phyloP scores from a whole-genome alignment of 2,797 vertebrate genomes.

The Poecilia picta region DNA sequence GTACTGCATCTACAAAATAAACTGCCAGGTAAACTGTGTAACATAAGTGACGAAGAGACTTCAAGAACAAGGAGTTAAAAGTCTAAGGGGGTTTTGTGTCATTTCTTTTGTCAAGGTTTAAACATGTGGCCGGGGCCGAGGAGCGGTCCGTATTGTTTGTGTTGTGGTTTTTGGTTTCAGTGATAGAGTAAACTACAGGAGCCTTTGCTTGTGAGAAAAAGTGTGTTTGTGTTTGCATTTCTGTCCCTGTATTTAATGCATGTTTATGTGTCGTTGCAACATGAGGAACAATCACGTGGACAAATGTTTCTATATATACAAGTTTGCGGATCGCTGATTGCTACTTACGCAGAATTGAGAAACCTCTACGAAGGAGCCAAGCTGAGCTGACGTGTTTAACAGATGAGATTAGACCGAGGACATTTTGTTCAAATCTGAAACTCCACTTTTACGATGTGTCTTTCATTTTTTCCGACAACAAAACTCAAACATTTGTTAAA shows the following conservation, averaged over 20 bases:
- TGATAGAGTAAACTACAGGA: constrained; percentile 72
- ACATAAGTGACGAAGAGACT: constrained; percentile 31
- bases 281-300: constrained; percentile 33
- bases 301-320: constrained; percentile 37
- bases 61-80: constrained; percentile 24
- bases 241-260: constrained; percentile 51
- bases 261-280: constrained; percentile 56
- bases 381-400: not conserved
- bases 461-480: constrained; percentile 18
- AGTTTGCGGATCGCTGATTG: constrained; percentile 38
- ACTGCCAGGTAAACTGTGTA: constrained; percentile 29
- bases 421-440: constrained; percentile 3
- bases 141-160: constrained; percentile 60
- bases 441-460: constrained; percentile 1
- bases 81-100: constrained; percentile 50
- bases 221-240: constrained; percentile 58
- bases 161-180: constrained; percentile 74
- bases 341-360: constrained; percentile 37
- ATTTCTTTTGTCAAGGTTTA: constrained; percentile 29
- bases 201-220: constrained; percentile 65
- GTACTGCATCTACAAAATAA: constrained; percentile 39
- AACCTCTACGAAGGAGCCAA: constrained; percentile 32
- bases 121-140: constrained; percentile 57
- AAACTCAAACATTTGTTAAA: constrained; percentile 21
- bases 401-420: constrained; percentile 15